phyloP scores from a whole-genome alignment of 2,797 vertebrate genomes.

The Cirrhinus mrigala region DNA sequence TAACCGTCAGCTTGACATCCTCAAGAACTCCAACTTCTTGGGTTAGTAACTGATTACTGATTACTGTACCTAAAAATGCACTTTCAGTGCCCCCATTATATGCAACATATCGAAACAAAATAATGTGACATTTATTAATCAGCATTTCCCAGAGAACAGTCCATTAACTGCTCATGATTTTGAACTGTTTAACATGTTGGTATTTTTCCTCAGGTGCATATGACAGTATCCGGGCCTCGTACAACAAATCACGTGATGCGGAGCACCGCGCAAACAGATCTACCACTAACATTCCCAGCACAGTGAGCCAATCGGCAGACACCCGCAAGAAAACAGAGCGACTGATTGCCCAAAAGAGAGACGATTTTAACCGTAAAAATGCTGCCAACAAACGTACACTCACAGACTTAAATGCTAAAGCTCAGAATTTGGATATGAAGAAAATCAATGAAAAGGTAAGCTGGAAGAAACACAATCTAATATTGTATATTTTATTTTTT shows the following conservation, averaged over 20 bases:
- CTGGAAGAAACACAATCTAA: background rate
- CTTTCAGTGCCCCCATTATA: background rate
- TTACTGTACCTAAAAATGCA: background rate
- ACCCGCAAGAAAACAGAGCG: slow-evolving; percentile 83
- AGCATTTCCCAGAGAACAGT: background rate
- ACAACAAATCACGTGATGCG: slow-evolving; percentile 84
- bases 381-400: slow-evolving; percentile 86
- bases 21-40: slow-evolving; percentile 95
- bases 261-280: slow-evolving; percentile 84
- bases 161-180: too few relatives aligned
- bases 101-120: background rate
- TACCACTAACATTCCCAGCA: slow-evolving; percentile 80
- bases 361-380: slow-evolving; percentile 89
- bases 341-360: slow-evolving; percentile 81
- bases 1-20: slow-evolving; percentile 83
- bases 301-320: slow-evolving; percentile 83
- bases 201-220: slow-evolving; percentile 84
- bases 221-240: slow-evolving; percentile 89
- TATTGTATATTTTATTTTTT: background rate
- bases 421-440: slow-evolving; percentile 82
- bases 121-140: background rate
- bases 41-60: slow-evolving; percentile 77
- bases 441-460: slow-evolving; percentile 91
- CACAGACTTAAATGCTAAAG: slow-evolving; percentile 77
- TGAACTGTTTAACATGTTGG: background rate